Base-by-base conservation (phyloP, 2,888 invertebrate species). In the Catocala sponsa region DNA sequence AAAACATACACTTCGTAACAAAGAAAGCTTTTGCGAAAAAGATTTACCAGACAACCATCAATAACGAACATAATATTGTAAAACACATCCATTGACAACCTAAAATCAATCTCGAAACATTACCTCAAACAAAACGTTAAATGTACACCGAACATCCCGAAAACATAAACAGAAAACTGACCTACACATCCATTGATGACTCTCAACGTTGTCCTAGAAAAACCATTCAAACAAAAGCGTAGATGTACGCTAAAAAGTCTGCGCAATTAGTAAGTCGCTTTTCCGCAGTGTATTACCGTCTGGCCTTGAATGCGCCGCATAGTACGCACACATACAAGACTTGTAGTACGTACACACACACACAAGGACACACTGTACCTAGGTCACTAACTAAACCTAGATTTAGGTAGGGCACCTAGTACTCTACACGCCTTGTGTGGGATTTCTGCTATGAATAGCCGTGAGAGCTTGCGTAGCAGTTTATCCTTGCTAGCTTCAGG, bases 241-340 rank as follows among this genome's bases (percentile, higher is more conserved):
- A 48, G 57, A 57, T 58, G 57, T 12, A 62, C 0, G 11, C 5
- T 0, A 13, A 57, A 49, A 12, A 32, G 54, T 32, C 48, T 49
- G 13, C 42, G 46, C 60, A 32, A 13, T 53, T 50, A 33, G 53
- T 6, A 5, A 11, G 42, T 38, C 32, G 52, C 25, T 57, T 13
- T 10, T n/a, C 65, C 69, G 72, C 69, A 72, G 53, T 72, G 32
- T 25, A 44, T 53, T 53, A 48, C 44, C 46, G 46, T 49, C 15
- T 56, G 72, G 63, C 82, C 82, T 82, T 82, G 81, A 75, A 72
- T 68, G 5, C 44, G 69, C 79, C 80, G 68, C 75, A 76, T 74
- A 69, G 61, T 25, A 25, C 70, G 51, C 64, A 52, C 71, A 76
- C 63, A 71, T 55, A 55, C 35, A 44, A 4, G 61, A 4, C 46